These are phyloP conservation scores for Sanderia malayensis DNA, from an alignment of 30 jellyfish, hydroid and myxozoan genomes.

Conservation along the genomic window DNA sequence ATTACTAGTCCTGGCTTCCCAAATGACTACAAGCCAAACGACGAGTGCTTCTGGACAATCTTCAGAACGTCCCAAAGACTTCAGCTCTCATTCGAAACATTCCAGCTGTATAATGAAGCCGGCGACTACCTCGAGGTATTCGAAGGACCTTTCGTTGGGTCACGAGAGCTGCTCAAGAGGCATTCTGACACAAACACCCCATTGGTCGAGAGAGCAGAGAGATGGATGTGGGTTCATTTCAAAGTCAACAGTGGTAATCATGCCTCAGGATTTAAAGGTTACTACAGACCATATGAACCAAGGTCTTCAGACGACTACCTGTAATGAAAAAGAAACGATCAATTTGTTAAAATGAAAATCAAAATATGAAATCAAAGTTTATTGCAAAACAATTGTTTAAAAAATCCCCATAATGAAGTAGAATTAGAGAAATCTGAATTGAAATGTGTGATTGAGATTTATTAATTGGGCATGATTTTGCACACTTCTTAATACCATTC, in stretches of 20 bases:
- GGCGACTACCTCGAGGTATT: constrained; percentile 59
- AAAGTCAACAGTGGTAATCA: constrained; percentile 49
- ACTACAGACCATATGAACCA: constrained; percentile 34
- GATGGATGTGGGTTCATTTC: constrained; percentile 93
- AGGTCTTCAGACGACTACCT: too few species aligned
- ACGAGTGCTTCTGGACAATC: constrained; percentile 91
- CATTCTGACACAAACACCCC: constrained; percentile 60
- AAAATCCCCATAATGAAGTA: too few species aligned
- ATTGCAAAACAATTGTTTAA: too few species aligned
- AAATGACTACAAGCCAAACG: constrained; percentile 59
- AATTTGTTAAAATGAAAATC: too few species aligned
- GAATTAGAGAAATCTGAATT: too few species aligned
- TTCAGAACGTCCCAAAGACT: constrained; percentile 73
- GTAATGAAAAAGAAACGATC: too few species aligned
- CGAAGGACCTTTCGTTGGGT: constrained; percentile 78
- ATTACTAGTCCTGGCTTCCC: constrained; percentile 88
- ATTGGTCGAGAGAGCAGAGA: constrained; percentile 80
- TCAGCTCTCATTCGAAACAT: constrained; percentile 60
- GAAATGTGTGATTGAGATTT: too few species aligned
- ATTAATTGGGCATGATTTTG: too few species aligned
- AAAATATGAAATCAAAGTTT: too few species aligned
- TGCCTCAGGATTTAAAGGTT: constrained; percentile 67
- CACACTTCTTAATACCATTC: too few species aligned
- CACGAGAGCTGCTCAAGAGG: constrained; percentile 39
- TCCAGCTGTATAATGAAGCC: constrained; percentile 41